These are phyloP conservation scores for Aphis craccivora DNA, from an alignment of 1,140 invertebrate genomes.

Conservation along the genomic window DNA sequence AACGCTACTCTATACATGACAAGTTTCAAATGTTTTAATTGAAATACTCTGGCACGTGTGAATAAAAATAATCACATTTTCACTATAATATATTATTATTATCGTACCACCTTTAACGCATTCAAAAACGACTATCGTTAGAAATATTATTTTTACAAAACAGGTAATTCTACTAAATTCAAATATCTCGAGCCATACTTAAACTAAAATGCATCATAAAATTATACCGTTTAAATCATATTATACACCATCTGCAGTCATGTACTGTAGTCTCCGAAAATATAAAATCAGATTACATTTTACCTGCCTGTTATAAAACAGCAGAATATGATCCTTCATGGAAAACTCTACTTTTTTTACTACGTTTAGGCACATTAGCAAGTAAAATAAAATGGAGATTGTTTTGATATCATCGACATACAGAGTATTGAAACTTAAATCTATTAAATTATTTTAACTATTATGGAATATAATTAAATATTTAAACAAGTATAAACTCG, in stretches of 20 bases:
- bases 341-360: too few relatives aligned
- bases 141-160: not conserved
- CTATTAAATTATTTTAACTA: not conserved
- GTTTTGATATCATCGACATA: not conserved
- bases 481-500: not conserved
- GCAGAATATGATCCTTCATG: too few relatives aligned
- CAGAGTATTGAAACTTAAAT: not conserved
- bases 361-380: too few relatives aligned
- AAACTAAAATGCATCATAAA: too few relatives aligned
- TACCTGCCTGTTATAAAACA: too few relatives aligned
- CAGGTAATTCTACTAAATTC: not conserved
- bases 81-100: too few relatives aligned
- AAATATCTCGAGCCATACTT: too few relatives aligned
- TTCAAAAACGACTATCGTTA: not conserved
- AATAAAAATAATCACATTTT: too few relatives aligned
- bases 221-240: too few relatives aligned
- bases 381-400: not conserved
- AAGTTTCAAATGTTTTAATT: not conserved
- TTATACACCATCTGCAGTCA: too few relatives aligned
- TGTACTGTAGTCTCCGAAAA: too few relatives aligned
- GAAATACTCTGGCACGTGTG: not conserved
- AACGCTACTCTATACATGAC: not conserved
- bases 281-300: too few relatives aligned
- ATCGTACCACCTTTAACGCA: not conserved
- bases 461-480: not conserved